Evolutionary conservation across 2,888 invertebrate genomes (phyloP).

Genomic region (Leptinotarsa rubiginosa): DNA sequence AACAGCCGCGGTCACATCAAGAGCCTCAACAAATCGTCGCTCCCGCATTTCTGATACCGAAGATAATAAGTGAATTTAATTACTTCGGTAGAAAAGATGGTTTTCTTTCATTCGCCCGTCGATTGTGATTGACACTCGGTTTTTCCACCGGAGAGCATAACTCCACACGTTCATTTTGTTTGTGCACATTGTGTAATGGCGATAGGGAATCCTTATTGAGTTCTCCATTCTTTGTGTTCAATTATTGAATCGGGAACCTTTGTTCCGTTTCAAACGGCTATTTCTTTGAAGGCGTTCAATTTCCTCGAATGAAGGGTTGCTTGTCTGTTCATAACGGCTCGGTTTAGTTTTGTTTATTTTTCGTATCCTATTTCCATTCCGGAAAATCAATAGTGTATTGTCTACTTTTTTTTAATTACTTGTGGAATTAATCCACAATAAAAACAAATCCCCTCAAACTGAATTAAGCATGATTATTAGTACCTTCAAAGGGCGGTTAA

Average conservation of each 20-base stretch:
- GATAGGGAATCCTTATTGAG: conserved; percentile 38
- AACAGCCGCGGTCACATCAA: conserved; percentile 8
- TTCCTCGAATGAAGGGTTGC: conserved; percentile 29
- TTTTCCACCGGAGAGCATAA: conserved; percentile 29
- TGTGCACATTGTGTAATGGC: conserved; percentile 37
- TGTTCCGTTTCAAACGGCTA: conserved; percentile 28
- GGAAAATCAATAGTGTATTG: background rate
- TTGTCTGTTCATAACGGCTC: conserved; percentile 22
- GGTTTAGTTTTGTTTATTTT: conserved; percentile 21
- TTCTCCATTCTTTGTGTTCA: conserved; percentile 38
- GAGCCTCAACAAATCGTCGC: conserved; percentile 8
- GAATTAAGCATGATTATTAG: no score
- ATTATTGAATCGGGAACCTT: conserved; percentile 35
- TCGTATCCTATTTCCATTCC: background rate
- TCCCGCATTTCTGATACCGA: conserved; percentile 13
- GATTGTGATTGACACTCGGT: conserved; percentile 37
- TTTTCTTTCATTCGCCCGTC: conserved; percentile 22
- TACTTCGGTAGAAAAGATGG: background rate
- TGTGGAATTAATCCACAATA: no score
- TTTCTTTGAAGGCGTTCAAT: conserved; percentile 34
- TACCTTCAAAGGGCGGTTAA: no score
- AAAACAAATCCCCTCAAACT: no score
- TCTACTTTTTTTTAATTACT: background rate
- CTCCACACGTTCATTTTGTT: conserved; percentile 34
- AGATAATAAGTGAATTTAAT: conserved; percentile 17